A percentile compares a stretch with the other conserved stretches of the same genome.
Evolutionary conservation across 2,888 invertebrate genomes (phyloP).

Genomic region (Synanthedon myopaeformis): DNA sequence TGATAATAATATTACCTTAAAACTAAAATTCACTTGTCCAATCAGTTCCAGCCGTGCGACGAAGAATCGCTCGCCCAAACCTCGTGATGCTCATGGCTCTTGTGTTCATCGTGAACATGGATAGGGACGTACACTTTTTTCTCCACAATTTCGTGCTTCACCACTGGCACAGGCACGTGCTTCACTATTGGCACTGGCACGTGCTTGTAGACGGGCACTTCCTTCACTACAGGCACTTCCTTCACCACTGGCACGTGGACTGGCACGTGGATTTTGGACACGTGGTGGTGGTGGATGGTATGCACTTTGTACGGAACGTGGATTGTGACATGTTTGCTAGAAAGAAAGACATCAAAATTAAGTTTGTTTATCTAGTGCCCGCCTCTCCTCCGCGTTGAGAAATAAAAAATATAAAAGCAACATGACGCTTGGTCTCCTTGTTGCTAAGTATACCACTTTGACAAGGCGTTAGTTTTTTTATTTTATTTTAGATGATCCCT

Average conservation of each 20-base stretch:
- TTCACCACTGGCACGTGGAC: constrained; percentile 56
- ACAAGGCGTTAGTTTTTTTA: too few species aligned
- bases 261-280: constrained; percentile 45
- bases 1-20: constrained; percentile 29
- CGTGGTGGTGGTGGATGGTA: constrained; percentile 62
- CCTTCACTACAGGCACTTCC: constrained; percentile 55
- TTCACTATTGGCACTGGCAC: constrained; percentile 50
- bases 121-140: constrained; percentile 51
- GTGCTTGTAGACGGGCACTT: constrained; percentile 53
- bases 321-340: constrained; percentile 55
- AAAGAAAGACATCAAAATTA: constrained; percentile 3
- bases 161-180: constrained; percentile 46
- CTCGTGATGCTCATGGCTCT: constrained; percentile 34
- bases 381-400: too few species aligned
- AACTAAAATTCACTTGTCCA: constrained; percentile 14
- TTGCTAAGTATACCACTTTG: too few species aligned
- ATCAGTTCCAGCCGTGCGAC: constrained; percentile 66
- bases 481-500: too few species aligned
- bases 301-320: constrained; percentile 63
- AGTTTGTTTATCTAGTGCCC: too few species aligned
- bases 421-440: too few species aligned
- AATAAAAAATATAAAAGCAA: too few species aligned
- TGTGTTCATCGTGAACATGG: constrained; percentile 19
- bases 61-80: constrained; percentile 60
- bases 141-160: constrained; percentile 52